Percentiles rank a stretch among this genome's conserved stretches.
Conservation (phyloP, 2,113 vertebrate species). For the Tragelaphus buxtoni region DNA sequence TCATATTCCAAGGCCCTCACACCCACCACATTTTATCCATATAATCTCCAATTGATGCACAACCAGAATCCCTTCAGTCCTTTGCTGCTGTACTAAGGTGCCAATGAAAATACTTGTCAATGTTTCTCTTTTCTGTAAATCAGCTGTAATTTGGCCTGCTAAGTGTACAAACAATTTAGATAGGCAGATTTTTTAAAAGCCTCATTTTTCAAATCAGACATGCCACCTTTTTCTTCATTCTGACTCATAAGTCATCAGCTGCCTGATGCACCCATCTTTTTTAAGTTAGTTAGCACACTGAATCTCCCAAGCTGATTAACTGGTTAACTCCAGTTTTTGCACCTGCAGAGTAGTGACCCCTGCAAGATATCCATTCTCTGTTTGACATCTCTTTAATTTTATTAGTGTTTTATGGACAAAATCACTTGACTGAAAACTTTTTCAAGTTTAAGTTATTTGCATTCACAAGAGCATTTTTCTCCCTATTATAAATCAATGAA, state of each 20-base stretch:
- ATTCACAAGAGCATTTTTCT: constrained; percentile 65
- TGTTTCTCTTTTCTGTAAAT: not conserved
- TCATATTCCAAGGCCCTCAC: not conserved
- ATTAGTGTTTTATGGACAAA: constrained; percentile 69
- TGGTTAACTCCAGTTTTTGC: constrained; percentile 32
- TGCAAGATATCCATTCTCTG: constrained; percentile 40
- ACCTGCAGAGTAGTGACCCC: constrained; percentile 44
- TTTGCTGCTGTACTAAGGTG: not conserved
- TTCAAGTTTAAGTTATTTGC: constrained; percentile 68
- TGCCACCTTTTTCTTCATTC: not conserved
- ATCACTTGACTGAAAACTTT: constrained; percentile 64
- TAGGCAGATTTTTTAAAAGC: not conserved
- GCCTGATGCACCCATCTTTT: not conserved
- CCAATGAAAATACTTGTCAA: not conserved
- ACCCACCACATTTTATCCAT: not conserved
- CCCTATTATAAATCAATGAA: constrained; percentile 69
- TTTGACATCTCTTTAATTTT: constrained; percentile 70
- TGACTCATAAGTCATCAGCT: constrained; percentile 24
- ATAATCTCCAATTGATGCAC: not conserved
- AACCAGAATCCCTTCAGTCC: not conserved
- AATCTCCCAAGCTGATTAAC: constrained; percentile 11
- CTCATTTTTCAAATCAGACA: constrained; percentile 29
- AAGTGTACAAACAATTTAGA: not conserved
- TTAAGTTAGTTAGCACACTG: not conserved
- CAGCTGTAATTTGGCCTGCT: not conserved